Evolutionary conservation across 1,140 invertebrate species (phyloP).

Genomic region (Drosophila mauritiana): DNA sequence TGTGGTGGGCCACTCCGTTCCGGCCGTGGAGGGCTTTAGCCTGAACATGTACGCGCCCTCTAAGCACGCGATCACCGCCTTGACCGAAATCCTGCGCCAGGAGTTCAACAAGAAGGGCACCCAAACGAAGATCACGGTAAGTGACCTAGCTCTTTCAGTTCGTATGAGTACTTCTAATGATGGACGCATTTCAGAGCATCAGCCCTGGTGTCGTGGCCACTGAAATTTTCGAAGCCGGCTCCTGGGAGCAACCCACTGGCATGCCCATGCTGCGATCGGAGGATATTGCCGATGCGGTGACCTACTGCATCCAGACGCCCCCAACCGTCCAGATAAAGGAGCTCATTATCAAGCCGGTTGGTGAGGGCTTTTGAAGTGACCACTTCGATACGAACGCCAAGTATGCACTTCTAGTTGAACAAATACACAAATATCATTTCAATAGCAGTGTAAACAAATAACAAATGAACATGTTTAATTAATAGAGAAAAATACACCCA

Average conservation of each 20-base stretch:
- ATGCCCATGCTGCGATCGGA: slow-evolving; percentile 75
- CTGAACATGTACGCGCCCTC: slow-evolving; percentile 86
- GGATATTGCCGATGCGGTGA: slow-evolving; percentile 87
- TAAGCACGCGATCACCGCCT: slow-evolving; percentile 86
- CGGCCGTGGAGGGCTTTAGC: slow-evolving; percentile 47
- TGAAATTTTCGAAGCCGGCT: slow-evolving; percentile 60
- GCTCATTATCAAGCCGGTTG: slow-evolving; percentile 51
- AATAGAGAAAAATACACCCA: too few relatives aligned
- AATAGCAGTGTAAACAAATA: background rate
- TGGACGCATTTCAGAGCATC: slow-evolving; percentile 84
- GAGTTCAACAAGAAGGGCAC: slow-evolving; percentile 86
- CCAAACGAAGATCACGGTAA: slow-evolving; percentile 70
- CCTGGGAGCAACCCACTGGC: slow-evolving; percentile 14
- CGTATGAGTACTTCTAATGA: too few relatives aligned
- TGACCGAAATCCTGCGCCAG: slow-evolving; percentile 87
- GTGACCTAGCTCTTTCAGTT: background rate
- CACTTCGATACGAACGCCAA: too few relatives aligned
- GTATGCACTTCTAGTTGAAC: background rate
- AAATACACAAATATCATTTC: background rate
- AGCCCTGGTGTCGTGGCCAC: slow-evolving; percentile 87
- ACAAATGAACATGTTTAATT: background rate
- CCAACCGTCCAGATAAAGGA: slow-evolving; percentile 85
- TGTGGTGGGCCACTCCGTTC: slow-evolving; percentile 85
- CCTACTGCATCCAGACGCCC: slow-evolving; percentile 87
- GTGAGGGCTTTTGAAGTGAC: background rate